Conservation (phyloP, 2,888 invertebrate genomes). For the Heliconius aoede region DNA sequence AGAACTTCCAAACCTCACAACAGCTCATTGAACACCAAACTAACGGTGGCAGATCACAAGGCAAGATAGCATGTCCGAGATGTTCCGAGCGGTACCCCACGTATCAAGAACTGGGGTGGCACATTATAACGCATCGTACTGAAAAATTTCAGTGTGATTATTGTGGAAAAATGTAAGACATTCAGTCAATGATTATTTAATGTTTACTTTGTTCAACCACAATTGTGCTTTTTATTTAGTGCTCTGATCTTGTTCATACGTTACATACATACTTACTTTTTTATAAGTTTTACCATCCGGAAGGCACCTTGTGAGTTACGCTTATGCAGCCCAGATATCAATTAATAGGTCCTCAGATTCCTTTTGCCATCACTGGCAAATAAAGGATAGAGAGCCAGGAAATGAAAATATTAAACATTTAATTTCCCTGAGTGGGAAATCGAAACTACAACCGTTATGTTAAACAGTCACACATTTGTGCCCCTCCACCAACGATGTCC, state of each 20-base stretch:
- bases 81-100: conserved; percentile 75
- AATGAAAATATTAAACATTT: too few relatives aligned
- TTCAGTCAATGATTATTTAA: neutral
- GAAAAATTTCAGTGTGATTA: conserved; percentile 76
- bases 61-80: conserved; percentile 73
- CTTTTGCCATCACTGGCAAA: too few relatives aligned
- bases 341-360: too few relatives aligned
- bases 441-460: too few relatives aligned
- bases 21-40: conserved; percentile 72
- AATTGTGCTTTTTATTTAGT: neutral
- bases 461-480: too few relatives aligned
- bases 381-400: too few relatives aligned
- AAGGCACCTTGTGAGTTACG: too few relatives aligned
- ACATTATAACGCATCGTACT: conserved; percentile 67
- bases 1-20: conserved; percentile 76
- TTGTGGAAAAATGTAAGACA: conserved; percentile 74
- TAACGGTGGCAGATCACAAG: conserved; percentile 75
- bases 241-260: neutral
- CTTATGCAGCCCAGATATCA: too few relatives aligned
- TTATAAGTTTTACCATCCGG: too few relatives aligned
- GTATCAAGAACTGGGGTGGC: conserved; percentile 74
- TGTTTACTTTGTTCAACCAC: neutral
- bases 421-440: too few relatives aligned
- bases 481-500: too few relatives aligned
- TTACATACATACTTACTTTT: neutral